Conservation (phyloP, 1,140 invertebrate genomes). For the Megalonaias nervosa region DNA sequence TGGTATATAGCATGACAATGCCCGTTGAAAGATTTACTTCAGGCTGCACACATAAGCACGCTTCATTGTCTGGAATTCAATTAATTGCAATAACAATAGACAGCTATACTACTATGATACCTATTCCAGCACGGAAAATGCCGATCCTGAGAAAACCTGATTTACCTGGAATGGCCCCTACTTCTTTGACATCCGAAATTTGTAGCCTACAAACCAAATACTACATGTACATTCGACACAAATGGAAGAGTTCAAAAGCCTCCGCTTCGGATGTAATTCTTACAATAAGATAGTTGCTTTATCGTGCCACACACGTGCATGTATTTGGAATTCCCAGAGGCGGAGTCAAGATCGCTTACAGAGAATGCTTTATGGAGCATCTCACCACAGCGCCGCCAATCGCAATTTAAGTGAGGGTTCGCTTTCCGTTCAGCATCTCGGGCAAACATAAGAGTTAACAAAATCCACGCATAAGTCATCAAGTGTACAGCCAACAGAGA, state of each 20-base stretch:
- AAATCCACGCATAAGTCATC: too few species aligned
- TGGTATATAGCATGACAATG: background rate
- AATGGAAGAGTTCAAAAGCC: conserved; percentile 18
- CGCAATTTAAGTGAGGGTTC: too few species aligned
- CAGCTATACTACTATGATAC: conserved; percentile 15
- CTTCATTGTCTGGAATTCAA: conserved; percentile 36
- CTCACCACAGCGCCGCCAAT: too few species aligned
- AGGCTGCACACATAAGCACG: background rate
- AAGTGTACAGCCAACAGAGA: too few species aligned
- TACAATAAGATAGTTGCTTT: conserved; percentile 29
- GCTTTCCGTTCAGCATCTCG: too few species aligned
- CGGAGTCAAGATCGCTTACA: too few species aligned
- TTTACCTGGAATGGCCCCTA: conserved; percentile 37
- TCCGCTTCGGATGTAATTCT: conserved; percentile 33
- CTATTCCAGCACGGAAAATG: conserved; percentile 20
- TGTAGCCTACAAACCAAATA: conserved; percentile 26
- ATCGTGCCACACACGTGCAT: conserved; percentile 22
- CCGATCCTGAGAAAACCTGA: conserved; percentile 22
- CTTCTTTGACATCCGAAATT: conserved; percentile 41
- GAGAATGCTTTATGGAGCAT: too few species aligned
- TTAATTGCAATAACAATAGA: conserved; percentile 8
- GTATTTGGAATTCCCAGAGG: conserved; percentile 26
- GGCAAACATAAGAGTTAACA: too few species aligned
- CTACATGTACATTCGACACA: conserved; percentile 30
- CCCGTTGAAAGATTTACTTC: background rate